Evolutionary conservation across 2,888 invertebrate species (phyloP).

Genomic region (Apotomis betuletana): DNA sequence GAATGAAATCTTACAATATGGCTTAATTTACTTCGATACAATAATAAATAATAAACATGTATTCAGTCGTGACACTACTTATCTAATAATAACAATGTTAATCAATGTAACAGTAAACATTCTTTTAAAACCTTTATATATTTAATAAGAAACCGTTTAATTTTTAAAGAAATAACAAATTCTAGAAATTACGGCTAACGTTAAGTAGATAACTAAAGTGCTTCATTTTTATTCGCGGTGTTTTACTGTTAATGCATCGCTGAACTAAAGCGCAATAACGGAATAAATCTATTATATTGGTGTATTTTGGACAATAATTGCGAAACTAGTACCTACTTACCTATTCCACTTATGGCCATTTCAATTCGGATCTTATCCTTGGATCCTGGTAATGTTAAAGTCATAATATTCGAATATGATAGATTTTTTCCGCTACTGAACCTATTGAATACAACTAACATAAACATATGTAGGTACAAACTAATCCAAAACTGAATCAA

Average conservation of each 20-base stretch:
- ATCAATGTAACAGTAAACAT: constrained; percentile 36
- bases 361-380: too few species aligned
- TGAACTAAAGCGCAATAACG: background rate
- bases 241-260: background rate
- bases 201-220: constrained; percentile 7
- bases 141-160: constrained; percentile 15
- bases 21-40: constrained; percentile 46
- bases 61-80: constrained; percentile 52
- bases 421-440: too few species aligned
- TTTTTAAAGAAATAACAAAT: background rate
- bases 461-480: too few species aligned
- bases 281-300: too few species aligned
- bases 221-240: background rate
- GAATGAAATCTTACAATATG: constrained; percentile 42
- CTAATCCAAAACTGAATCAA: too few species aligned
- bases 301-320: too few species aligned
- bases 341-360: too few species aligned
- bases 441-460: too few species aligned
- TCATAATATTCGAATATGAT: too few species aligned
- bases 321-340: too few species aligned
- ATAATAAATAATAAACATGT: constrained; percentile 47
- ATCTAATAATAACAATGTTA: constrained; percentile 46
- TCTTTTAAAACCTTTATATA: constrained; percentile 24
- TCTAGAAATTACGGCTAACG: background rate
- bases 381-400: too few species aligned